Conservation (phyloP, 2,113 vertebrate species). For the Neotragus pygmaeus region DNA sequence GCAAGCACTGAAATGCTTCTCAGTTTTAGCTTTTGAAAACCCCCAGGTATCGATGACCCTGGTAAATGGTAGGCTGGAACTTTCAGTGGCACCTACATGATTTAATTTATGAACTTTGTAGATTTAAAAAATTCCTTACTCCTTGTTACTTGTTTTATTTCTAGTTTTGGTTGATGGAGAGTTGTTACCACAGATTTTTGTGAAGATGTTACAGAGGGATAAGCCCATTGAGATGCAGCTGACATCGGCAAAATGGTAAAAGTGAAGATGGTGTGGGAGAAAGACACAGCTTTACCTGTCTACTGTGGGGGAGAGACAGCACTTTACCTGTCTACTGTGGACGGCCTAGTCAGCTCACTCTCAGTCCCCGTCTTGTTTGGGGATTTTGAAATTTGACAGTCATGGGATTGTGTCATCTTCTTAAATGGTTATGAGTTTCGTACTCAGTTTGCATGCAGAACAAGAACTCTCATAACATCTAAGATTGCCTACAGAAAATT, state of each 20-base stretch:
- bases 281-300: background rate
- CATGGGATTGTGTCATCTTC: background rate
- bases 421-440: background rate
- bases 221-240: conserved; percentile 99
- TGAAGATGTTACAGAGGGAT: conserved; percentile 99
- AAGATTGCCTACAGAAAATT: background rate
- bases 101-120: conserved; percentile 36
- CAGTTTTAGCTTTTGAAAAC: conserved; percentile 97
- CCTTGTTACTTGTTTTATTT: conserved; percentile 55
- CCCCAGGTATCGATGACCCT: conserved; percentile 96
- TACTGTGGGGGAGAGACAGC: background rate
- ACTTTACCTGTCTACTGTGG: background rate
- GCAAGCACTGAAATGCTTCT: conserved; percentile 99
- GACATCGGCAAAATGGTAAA: conserved; percentile 99
- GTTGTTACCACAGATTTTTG: conserved; percentile 95
- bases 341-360: background rate
- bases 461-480: background rate
- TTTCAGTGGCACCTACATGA: conserved; percentile 31
- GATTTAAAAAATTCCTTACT: conserved; percentile 55
- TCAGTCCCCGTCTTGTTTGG: background rate
- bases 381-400: conserved; percentile 20
- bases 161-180: conserved; percentile 95
- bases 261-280: conserved; percentile 24
- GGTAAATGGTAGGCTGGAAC: conserved; percentile 90
- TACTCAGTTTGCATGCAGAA: background rate